Evolutionary conservation across 2,797 vertebrate genomes (phyloP).

Genomic region (Synaphobranchus kaupii): DNA sequence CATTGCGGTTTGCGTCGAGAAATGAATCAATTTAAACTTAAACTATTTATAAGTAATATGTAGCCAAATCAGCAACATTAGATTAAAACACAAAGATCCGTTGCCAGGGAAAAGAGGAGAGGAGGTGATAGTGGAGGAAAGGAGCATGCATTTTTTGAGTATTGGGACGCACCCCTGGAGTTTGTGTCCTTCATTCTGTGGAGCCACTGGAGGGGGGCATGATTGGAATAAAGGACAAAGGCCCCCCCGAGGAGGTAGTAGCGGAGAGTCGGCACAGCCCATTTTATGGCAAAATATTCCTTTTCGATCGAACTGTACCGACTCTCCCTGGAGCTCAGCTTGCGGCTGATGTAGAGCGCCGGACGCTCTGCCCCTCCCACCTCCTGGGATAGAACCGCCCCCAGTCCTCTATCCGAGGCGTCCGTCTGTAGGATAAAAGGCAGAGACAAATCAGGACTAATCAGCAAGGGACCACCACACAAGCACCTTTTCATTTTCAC

Average conservation of each 20-base stretch:
- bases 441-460: background rate
- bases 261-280: background rate
- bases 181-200: too few relatives aligned
- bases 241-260: background rate
- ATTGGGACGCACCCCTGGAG: too few relatives aligned
- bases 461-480: background rate
- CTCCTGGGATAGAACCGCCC: background rate
- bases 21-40: too few relatives aligned
- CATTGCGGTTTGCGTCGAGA: too few relatives aligned
- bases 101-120: too few relatives aligned
- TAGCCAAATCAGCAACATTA: too few relatives aligned
- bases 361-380: background rate
- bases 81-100: too few relatives aligned
- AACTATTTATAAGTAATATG: too few relatives aligned
- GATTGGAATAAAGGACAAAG: background rate
- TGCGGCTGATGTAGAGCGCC: background rate
- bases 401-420: background rate
- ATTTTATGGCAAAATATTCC: background rate
- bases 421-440: background rate
- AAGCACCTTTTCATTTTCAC: background rate
- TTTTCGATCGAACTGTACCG: background rate
- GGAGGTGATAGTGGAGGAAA: too few relatives aligned
- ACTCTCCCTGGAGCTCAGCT: background rate
- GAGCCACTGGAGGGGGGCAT: too few relatives aligned
- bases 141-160: too few relatives aligned